These are phyloP conservation scores for Peromyscus polionotus DNA, from an alignment of 2,113 vertebrate species.

Conservation along the genomic window DNA sequence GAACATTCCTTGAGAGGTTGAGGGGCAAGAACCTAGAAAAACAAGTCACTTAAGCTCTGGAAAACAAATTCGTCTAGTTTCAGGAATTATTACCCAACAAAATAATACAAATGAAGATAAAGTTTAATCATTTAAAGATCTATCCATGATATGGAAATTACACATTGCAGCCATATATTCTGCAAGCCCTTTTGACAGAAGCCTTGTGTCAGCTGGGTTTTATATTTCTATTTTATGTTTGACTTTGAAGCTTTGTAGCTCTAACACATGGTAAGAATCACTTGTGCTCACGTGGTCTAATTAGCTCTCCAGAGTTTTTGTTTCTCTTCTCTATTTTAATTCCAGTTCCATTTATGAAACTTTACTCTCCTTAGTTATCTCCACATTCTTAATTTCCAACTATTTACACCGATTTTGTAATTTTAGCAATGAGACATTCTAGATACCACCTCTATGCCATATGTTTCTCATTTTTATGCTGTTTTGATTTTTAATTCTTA, in stretches of 20 bases:
- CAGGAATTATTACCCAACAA: neutral
- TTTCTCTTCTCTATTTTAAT: slow-evolving; percentile 12
- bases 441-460: neutral
- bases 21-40: too few relatives aligned
- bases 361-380: neutral
- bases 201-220: neutral
- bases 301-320: neutral
- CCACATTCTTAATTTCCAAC: neutral
- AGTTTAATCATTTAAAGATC: slow-evolving; percentile 9
- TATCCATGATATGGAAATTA: neutral
- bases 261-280: neutral
- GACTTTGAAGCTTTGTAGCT: neutral
- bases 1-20: too few relatives aligned
- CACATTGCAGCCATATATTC: neutral
- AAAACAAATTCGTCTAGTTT: too few relatives aligned
- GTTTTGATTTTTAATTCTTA: slow-evolving; percentile 3
- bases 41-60: too few relatives aligned
- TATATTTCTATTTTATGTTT: slow-evolving; percentile 2
- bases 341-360: neutral
- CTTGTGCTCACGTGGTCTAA: neutral
- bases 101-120: neutral
- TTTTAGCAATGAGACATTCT: neutral
- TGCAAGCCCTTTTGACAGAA: neutral
- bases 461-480: neutral
- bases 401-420: neutral